Evolutionary conservation across 2,113 vertebrate species (phyloP).

Genomic region (Carassius auratus): DNA sequence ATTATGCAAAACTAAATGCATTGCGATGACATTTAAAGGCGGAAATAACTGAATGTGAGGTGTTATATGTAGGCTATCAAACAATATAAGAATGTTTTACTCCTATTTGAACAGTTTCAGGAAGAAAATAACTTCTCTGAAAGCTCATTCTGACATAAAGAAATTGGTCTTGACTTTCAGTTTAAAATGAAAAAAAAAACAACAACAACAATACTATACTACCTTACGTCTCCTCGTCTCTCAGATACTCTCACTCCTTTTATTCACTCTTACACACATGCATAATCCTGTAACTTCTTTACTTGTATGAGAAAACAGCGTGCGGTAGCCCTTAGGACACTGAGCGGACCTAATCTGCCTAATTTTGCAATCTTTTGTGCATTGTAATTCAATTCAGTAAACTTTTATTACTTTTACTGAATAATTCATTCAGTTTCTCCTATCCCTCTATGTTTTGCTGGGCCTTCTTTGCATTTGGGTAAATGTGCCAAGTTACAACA

Average conservation of each 20-base stretch:
- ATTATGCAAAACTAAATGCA: conserved; percentile 3
- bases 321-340: not conserved
- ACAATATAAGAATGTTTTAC: not conserved
- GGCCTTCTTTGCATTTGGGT: not conserved
- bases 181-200: not conserved
- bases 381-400: conserved; percentile 7
- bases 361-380: not conserved
- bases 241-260: not conserved
- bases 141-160: not conserved
- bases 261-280: conserved; percentile 1
- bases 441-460: not conserved
- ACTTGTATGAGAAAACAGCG: not conserved
- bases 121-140: not conserved
- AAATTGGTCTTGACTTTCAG: conserved; percentile 29
- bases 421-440: not conserved
- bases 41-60: not conserved
- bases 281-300: conserved; percentile 10
- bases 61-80: not conserved
- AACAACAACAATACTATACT: not conserved
- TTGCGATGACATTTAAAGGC: conserved; percentile 29
- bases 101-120: not conserved
- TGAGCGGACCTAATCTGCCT: not conserved
- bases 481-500: not conserved
- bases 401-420: conserved; percentile 5
- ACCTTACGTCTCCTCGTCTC: conserved; percentile 36